These are phyloP conservation scores for Oscheius sp. DNA, from an alignment of 2,888 invertebrate species.

Conservation along the genomic window DNA sequence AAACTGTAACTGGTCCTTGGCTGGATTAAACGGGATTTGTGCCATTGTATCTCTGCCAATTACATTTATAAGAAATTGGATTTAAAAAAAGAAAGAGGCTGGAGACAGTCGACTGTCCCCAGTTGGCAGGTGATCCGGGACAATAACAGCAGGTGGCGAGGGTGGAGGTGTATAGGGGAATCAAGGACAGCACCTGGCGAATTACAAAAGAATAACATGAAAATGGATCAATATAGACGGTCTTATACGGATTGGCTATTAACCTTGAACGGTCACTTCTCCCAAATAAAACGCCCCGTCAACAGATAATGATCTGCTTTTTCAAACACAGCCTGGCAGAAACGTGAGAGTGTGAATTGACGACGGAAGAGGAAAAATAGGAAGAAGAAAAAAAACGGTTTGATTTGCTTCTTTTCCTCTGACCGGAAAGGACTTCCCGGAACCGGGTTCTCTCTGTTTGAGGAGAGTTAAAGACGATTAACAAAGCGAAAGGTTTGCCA, in stretches of 20 bases:
- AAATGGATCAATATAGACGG: background rate
- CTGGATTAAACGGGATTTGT: background rate
- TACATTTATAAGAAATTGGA: no score
- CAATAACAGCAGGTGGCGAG: conserved; percentile 19
- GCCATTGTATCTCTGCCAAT: no score
- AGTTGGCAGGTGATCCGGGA: background rate
- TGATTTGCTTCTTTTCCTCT: background rate
- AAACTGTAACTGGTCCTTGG: background rate
- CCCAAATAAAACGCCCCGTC: background rate
- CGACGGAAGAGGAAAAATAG: conserved; percentile 11
- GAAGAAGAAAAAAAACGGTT: conserved; percentile 6
- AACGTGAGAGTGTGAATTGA: background rate
- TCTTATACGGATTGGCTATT: conserved; percentile 3
- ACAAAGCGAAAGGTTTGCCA: conserved; percentile 23
- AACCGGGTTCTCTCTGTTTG: conserved; percentile 17
- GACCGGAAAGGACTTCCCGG: conserved; percentile 2
- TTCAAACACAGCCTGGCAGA: background rate
- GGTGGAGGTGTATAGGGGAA: background rate
- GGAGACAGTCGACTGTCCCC: conserved; percentile 1
- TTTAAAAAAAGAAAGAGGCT: background rate
- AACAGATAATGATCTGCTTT: background rate
- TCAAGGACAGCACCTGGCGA: background rate
- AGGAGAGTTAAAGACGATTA: conserved; percentile 27
- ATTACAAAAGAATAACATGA: background rate
- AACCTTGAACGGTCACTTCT: conserved; percentile 28